Evolutionary conservation across 1,140 invertebrate genomes (phyloP).

Genomic region (Aphis craccivora): DNA sequence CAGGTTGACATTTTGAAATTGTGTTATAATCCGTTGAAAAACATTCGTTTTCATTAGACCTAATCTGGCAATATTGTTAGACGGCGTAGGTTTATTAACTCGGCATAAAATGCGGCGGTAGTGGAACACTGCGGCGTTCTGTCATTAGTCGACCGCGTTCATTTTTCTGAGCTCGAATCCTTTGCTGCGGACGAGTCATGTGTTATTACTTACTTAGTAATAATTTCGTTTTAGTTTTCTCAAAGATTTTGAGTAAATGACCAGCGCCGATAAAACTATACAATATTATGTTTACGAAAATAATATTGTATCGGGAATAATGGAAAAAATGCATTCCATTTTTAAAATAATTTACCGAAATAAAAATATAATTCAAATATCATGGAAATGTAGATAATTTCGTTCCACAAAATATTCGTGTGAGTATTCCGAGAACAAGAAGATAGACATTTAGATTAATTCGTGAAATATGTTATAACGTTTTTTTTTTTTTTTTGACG

Average conservation of each 20-base stretch:
- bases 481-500: background rate
- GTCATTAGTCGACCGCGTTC: background rate
- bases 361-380: background rate
- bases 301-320: no score
- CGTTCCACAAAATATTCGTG: no score
- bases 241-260: background rate
- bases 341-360: background rate
- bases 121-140: background rate
- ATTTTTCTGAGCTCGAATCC: background rate
- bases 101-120: background rate
- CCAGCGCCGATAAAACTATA: background rate
- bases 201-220: background rate
- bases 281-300: background rate
- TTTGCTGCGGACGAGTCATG: background rate
- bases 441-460: background rate
- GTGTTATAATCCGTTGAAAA: conserved; percentile 34
- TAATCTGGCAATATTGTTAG: conserved; percentile 30
- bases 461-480: background rate
- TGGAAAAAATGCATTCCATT: background rate
- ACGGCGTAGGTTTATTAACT: conserved; percentile 17
- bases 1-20: conserved; percentile 42
- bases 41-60: conserved; percentile 47
- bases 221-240: background rate
- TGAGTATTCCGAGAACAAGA: no score
- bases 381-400: background rate